These are phyloP conservation scores for Argyrosomus japonicus DNA, from an alignment of 2,113 vertebrate species.

Conservation along the genomic window DNA sequence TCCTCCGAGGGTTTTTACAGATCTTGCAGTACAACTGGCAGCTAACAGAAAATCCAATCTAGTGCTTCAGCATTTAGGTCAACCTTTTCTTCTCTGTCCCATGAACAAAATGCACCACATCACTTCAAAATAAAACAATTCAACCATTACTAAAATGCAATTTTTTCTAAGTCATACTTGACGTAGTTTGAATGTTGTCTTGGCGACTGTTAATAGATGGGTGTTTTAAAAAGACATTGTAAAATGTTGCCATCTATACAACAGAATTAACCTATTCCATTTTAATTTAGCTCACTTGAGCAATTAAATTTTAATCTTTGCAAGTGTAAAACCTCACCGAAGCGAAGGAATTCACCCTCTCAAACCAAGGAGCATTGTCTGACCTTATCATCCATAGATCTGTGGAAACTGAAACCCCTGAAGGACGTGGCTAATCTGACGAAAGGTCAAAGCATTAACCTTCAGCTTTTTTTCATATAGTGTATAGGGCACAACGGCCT, in stretches of 20 bases:
- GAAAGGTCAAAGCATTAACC: slow-evolving; percentile 66
- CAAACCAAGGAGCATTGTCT: slow-evolving; percentile 44
- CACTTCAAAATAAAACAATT: background rate
- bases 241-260: background rate
- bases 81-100: slow-evolving; percentile 2
- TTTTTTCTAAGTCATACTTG: background rate
- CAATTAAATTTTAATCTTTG: background rate
- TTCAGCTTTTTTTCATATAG: slow-evolving; percentile 27
- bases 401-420: slow-evolving; percentile 63
- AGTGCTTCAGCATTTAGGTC: slow-evolving; percentile 15
- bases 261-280: background rate
- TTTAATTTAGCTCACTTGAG: background rate
- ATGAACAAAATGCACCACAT: background rate
- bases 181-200: no score
- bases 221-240: background rate
- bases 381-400: slow-evolving; percentile 68
- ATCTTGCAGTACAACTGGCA: slow-evolving; percentile 29
- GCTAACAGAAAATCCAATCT: slow-evolving; percentile 27
- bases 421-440: slow-evolving; percentile 48
- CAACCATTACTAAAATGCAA: background rate
- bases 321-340: slow-evolving; percentile 1
- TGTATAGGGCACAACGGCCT: slow-evolving; percentile 14
- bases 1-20: slow-evolving; percentile 33
- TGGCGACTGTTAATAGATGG: no score
- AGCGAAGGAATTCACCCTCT: slow-evolving; percentile 23